Conservation (phyloP, 2,113 vertebrate species). For the Gracilinanus agilis region DNA sequence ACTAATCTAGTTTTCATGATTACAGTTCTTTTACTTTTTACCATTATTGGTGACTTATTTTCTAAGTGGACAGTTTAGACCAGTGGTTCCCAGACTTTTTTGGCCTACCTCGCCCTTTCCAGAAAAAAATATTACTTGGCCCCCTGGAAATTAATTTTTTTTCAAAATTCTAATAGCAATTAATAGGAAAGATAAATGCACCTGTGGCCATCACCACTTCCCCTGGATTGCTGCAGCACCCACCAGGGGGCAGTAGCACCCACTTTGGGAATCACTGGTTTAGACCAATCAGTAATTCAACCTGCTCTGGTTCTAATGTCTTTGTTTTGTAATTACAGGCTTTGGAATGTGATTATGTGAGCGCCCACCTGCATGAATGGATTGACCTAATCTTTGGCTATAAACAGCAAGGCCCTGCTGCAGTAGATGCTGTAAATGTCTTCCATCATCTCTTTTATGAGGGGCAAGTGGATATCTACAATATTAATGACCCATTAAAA, state of each 20-base stretch:
- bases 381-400: conserved; percentile 99
- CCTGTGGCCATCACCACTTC: too few species aligned
- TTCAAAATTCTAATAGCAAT: too few species aligned
- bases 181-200: too few species aligned
- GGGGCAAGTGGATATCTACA: conserved; percentile 99
- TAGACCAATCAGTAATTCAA: rapidly evolving
- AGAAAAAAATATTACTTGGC: too few species aligned
- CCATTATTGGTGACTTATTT: neutral
- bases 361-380: conserved; percentile 98
- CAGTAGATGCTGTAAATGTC: conserved; percentile 97
- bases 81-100: too few species aligned
- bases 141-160: too few species aligned
- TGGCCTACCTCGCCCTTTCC: too few species aligned
- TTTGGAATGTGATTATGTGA: conserved; percentile 98
- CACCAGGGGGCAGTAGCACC: too few species aligned
- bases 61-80: neutral
- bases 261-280: too few species aligned
- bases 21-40: neutral
- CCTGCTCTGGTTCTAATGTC: neutral
- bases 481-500: conserved; percentile 98
- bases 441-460: conserved; percentile 99
- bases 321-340: conserved; percentile 87
- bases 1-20: neutral
- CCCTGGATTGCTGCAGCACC: too few species aligned
- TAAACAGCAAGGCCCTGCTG: conserved; percentile 98